A percentile compares a stretch with the other conserved stretches of the same genome.
These are phyloP conservation scores for Rhodinocichla rosea DNA, from an alignment of 2,113 vertebrate genomes.

Conservation along the genomic window DNA sequence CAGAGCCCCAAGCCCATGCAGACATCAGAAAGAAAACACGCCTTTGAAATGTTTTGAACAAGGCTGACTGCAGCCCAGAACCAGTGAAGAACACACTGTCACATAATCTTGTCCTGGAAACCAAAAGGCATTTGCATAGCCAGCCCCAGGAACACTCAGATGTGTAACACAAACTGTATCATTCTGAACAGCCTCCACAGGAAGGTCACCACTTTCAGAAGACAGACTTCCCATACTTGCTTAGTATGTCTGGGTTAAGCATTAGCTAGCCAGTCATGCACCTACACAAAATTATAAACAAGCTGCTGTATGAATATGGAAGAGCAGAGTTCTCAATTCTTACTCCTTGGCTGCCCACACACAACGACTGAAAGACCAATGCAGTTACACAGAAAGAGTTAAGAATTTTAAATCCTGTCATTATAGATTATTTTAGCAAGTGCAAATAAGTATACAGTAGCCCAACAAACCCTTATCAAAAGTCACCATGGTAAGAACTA, in stretches of 20 bases:
- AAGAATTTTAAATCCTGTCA: not conserved
- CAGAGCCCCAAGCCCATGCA: not conserved
- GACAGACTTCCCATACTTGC: not conserved
- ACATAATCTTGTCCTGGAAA: not conserved
- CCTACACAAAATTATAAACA: not conserved
- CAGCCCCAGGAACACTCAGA: not conserved
- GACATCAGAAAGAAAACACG: not conserved
- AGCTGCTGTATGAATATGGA: not conserved
- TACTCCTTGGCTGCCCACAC: not conserved
- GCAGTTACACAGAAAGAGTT: not conserved
- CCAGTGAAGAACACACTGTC: not conserved
- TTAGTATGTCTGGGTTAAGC: not conserved
- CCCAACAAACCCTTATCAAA: constrained; percentile 30
- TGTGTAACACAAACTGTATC: not conserved
- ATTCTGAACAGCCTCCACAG: not conserved
- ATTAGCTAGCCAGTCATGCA: not conserved
- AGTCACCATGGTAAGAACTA: not conserved
- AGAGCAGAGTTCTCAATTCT: not conserved
- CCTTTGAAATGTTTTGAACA: not conserved
- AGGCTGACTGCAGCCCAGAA: not conserved
- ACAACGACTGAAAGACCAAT: not conserved
- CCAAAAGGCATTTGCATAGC: not conserved
- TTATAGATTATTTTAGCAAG: not conserved
- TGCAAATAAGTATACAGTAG: not conserved
- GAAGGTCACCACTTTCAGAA: not conserved